Percentiles rank a stretch among this genome's conserved stretches.
These are phyloP conservation scores for Dysmachus trigonus DNA, from an alignment of 2,888 invertebrate species.

Conservation along the genomic window DNA sequence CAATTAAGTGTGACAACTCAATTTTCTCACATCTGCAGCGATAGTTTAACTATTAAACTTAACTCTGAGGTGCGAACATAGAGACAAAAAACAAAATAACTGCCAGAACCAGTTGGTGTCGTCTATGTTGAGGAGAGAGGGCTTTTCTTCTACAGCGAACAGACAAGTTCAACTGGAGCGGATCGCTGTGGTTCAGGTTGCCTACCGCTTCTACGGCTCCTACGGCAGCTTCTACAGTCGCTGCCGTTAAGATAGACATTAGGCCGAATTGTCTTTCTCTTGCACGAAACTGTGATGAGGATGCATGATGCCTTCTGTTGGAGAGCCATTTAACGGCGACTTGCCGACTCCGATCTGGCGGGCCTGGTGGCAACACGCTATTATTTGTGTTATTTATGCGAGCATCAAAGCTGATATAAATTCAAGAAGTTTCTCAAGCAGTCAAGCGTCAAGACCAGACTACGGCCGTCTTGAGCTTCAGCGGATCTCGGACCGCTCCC, in stretches of 20 bases:
- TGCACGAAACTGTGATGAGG: background rate
- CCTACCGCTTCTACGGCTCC: background rate
- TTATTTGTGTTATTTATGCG: conserved; percentile 4
- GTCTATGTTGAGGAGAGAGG: background rate
- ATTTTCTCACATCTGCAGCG: background rate
- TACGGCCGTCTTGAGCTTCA: background rate
- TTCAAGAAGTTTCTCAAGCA: conserved; percentile 25
- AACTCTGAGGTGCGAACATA: background rate
- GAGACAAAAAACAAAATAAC: background rate
- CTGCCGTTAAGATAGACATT: background rate
- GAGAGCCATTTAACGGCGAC: conserved; percentile 13
- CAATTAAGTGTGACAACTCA: background rate
- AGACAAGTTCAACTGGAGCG: background rate
- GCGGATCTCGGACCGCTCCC: background rate
- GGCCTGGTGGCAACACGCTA: conserved; percentile 12
- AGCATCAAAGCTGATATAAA: conserved; percentile 18
- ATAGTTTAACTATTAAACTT: background rate
- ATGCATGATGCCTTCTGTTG: too few species aligned
- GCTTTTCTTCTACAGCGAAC: background rate
- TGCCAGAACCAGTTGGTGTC: background rate
- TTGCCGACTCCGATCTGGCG: conserved; percentile 30
- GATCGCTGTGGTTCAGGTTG: background rate
- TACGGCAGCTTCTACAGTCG: background rate
- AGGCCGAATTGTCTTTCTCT: background rate
- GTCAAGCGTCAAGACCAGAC: background rate